These are phyloP conservation scores for Eleutherodactylus coqui DNA, from an alignment of 2,797 vertebrate species.

Conservation along the genomic window DNA sequence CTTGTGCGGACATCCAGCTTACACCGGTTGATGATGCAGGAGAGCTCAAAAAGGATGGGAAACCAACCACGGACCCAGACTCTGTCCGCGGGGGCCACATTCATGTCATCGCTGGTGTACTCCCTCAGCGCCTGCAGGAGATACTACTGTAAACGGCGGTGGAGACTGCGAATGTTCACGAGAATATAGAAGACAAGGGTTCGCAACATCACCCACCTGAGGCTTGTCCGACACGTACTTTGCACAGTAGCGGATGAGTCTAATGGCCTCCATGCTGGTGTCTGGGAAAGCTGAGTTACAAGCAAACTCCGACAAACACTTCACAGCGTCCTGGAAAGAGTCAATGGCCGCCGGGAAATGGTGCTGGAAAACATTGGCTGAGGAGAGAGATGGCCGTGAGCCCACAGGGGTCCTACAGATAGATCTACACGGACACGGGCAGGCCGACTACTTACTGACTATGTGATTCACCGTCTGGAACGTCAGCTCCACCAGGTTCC, in stretches of 20 bases:
- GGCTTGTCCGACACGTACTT: conserved; percentile 92
- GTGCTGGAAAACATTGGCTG: conserved; percentile 91
- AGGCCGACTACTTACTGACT: conserved; percentile 83
- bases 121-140: conserved; percentile 85
- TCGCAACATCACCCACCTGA: conserved; percentile 85
- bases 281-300: conserved; percentile 94
- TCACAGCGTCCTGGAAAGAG: conserved; percentile 95
- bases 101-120: conserved; percentile 98
- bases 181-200: too few species aligned
- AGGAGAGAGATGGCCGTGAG: background rate
- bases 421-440: too few species aligned
- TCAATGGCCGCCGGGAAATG: conserved; percentile 94
- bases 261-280: conserved; percentile 95
- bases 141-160: too few species aligned
- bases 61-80: conserved; percentile 98
- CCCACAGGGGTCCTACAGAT: background rate
- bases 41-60: conserved; percentile 94
- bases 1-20: conserved; percentile 94
- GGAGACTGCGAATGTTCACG: too few species aligned
- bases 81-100: conserved; percentile 91
- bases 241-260: conserved; percentile 92
- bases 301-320: conserved; percentile 95
- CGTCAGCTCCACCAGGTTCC: conserved; percentile 92
- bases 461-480: conserved; percentile 94
- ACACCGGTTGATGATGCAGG: conserved; percentile 96